These are phyloP conservation scores for Heliornis fulica DNA, from an alignment of 2,113 vertebrate genomes.

Conservation along the genomic window DNA sequence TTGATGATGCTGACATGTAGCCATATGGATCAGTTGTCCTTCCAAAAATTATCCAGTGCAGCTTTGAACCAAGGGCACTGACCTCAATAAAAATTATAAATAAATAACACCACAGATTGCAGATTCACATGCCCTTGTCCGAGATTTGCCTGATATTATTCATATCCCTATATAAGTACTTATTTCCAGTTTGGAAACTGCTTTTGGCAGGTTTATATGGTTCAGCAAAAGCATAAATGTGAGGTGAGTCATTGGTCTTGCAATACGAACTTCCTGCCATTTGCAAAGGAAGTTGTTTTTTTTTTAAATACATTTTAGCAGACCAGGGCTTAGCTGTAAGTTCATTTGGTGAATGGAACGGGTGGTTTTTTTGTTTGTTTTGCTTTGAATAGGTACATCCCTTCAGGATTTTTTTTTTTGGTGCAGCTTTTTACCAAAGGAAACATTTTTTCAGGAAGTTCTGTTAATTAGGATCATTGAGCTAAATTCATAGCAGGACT, in stretches of 20 bases:
- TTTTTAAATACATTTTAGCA: not conserved
- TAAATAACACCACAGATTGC: not conserved
- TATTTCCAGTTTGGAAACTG: slow-evolving; percentile 40
- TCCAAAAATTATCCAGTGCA: slow-evolving; percentile 43
- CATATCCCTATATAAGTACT: slow-evolving; percentile 12
- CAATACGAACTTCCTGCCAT: slow-evolving; percentile 19
- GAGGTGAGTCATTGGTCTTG: slow-evolving; percentile 5
- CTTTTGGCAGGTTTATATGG: slow-evolving; percentile 30
- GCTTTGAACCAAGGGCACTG: slow-evolving; percentile 8
- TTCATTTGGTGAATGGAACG: not conserved
- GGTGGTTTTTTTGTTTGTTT: not conserved
- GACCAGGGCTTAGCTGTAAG: not conserved
- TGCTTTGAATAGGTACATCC: not conserved
- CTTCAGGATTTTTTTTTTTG: not conserved
- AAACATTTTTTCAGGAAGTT: not conserved
- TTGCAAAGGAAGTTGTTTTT: not conserved
- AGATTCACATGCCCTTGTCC: slow-evolving; percentile 34
- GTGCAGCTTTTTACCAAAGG: not conserved
- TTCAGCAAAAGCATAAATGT: slow-evolving; percentile 23
- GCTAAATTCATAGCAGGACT: not conserved
- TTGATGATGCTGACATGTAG: slow-evolving; percentile 19
- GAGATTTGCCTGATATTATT: slow-evolving; percentile 17
- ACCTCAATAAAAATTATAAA: slow-evolving; percentile 42
- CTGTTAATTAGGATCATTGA: not conserved
- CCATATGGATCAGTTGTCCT: not conserved